Conservation (phyloP, 2,113 vertebrate genomes). For the Muntiacus muntjak region DNA sequence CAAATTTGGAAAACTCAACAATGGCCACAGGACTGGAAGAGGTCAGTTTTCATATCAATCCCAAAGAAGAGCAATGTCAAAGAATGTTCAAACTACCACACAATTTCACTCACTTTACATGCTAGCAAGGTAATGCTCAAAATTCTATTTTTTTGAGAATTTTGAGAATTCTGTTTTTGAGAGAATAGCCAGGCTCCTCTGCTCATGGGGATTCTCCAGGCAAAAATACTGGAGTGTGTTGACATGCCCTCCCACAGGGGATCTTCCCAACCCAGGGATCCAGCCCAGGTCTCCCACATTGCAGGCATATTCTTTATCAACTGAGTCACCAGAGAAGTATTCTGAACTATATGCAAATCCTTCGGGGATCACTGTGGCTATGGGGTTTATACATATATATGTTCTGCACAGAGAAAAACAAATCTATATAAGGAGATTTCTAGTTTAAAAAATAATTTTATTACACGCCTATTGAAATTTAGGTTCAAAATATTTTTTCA, state of each 20-base stretch:
- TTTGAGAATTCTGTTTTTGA: background rate
- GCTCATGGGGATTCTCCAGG: background rate
- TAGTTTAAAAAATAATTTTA: background rate
- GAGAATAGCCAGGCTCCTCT: background rate
- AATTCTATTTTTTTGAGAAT: background rate
- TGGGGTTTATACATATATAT: background rate
- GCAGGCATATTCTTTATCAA: background rate
- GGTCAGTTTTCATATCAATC: background rate
- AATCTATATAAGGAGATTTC: background rate
- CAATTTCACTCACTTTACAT: background rate
- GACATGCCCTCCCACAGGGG: background rate
- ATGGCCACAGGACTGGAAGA: background rate
- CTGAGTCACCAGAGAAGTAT: background rate
- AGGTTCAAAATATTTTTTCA: background rate
- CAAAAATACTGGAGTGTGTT: background rate
- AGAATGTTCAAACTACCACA: background rate
- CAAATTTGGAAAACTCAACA: background rate
- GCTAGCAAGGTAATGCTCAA: background rate
- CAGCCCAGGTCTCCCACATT: background rate
- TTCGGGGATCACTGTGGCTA: background rate
- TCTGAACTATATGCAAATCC: background rate
- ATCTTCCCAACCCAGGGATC: background rate
- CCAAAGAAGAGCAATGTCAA: background rate
- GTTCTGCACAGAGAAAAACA: background rate
- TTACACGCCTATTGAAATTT: background rate